These are phyloP conservation scores for Bombycilla garrulus DNA, from an alignment of 2,113 vertebrate genomes.

Conservation along the genomic window DNA sequence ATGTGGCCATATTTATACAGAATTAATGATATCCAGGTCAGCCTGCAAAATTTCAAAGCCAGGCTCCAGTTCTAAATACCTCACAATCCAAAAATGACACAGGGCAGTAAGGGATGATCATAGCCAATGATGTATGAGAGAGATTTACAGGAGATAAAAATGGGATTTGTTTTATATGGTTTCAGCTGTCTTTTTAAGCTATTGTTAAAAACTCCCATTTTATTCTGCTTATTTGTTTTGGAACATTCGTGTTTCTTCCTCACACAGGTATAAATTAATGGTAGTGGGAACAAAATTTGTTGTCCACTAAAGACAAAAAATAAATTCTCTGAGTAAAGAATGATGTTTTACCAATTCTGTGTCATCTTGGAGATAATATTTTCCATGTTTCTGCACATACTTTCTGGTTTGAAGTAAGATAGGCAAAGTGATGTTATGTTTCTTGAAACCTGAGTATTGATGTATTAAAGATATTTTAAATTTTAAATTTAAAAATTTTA, in stretches of 20 bases:
- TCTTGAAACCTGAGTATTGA: background rate
- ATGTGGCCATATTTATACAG: background rate
- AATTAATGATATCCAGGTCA: background rate
- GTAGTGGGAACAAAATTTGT: background rate
- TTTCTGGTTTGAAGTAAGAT: background rate
- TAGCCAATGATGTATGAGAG: background rate
- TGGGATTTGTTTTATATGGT: background rate
- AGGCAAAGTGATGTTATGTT: background rate
- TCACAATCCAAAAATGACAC: background rate
- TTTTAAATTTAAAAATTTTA: no score
- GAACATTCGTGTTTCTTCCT: background rate
- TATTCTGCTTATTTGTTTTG: background rate
- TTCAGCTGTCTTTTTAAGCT: background rate
- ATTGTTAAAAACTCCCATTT: background rate
- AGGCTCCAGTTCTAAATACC: background rate
- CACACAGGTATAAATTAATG: background rate
- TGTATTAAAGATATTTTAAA: background rate
- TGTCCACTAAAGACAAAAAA: background rate
- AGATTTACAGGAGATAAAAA: background rate
- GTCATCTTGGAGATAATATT: background rate
- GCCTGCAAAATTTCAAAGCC: background rate
- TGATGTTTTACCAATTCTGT: background rate
- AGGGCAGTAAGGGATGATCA: background rate
- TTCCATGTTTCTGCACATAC: background rate
- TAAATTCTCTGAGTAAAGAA: background rate